Base-by-base conservation (phyloP, 2,113 vertebrate genomes). In the Craseonycteris thonglongyai region DNA sequence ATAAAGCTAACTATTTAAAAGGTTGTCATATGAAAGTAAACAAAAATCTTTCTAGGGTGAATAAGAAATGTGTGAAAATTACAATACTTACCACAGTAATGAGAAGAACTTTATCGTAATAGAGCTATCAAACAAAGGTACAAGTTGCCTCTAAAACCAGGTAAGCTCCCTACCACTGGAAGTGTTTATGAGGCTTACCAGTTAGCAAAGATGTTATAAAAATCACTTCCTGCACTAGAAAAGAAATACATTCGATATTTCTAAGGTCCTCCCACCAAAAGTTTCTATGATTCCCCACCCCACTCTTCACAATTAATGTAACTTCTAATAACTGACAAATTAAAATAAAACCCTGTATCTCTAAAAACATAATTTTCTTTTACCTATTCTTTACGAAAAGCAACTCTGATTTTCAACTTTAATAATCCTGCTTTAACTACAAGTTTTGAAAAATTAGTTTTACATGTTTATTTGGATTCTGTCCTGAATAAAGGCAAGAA, bases 371-470 rank as follows among this genome's bases (percentile, higher is more conserved):
- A 75, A 51, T 87, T 80, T 88, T 71, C 72, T 94, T 79, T 89
- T 51, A 86, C 21, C 61, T 56, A 81, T 82, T 91, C 59, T 75
- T 92, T 92, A 95, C 59, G 13, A 80, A 91, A 97, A 88, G 22
- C 38, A 74, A 86, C n/a, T 88, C 38, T 66, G 83, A 80, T 22
- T 95, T 83, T 91, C 30, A 71, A 93, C 69, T 93, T 93, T 49
- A 95, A 80, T 90, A 79, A 96, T 56, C 45, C 30, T 90, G 45
- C 19, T 89, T 90, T 86, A 88, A 66, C n/a, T 83, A 47, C 14
- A 88, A 78, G 35, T 84, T 82, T 72, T 94, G 54, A 51, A 40
- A 88, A 95, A 86, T 78, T 71, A 66, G 16, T 81, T 58, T 63
- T 71, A 87, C 58, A 2, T 51, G 1, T 82, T 71, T 42, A 90